Conservation (phyloP, 2,888 invertebrate species). For the Athetis lepigone region DNA sequence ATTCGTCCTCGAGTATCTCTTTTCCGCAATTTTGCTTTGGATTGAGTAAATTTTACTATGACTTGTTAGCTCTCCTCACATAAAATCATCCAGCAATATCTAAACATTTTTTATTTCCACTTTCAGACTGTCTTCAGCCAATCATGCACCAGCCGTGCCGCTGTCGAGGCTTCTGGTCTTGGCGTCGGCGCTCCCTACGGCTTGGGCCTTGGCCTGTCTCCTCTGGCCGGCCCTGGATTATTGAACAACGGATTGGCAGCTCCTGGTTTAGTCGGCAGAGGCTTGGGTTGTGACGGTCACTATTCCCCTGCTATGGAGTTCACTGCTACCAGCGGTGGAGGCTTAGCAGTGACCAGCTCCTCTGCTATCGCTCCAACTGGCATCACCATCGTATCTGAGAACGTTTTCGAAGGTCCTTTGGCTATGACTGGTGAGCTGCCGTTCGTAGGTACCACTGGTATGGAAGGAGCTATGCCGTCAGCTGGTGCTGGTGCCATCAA, state of each 20-base stretch:
- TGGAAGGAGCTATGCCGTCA: constrained; percentile 73
- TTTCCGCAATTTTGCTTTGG: no score
- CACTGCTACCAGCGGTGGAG: constrained; percentile 72
- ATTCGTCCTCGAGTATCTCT: no score
- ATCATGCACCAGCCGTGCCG: constrained; percentile 48
- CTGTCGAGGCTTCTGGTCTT: constrained; percentile 38
- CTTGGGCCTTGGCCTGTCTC: constrained; percentile 22
- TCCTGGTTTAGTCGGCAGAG: constrained; percentile 20
- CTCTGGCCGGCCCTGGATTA: constrained; percentile 24
- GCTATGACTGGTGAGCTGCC: constrained; percentile 73
- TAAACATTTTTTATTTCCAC: background rate
- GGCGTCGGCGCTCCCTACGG: constrained; percentile 29
- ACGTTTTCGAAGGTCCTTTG: constrained; percentile 72
- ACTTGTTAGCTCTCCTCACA: no score
- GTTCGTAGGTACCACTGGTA: constrained; percentile 73
- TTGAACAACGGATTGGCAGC: constrained; percentile 27
- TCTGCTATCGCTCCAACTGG: constrained; percentile 74
- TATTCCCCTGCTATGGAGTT: constrained; percentile 57
- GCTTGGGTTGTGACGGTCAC: constrained; percentile 31
- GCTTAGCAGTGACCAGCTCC: constrained; percentile 69
- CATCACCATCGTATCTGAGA: constrained; percentile 73
- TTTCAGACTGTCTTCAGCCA: constrained; percentile 57
- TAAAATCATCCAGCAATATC: no score
- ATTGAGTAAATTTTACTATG: no score
- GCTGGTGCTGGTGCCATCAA: constrained; percentile 70